Evolutionary conservation across 2,888 invertebrate genomes (phyloP), one percentile per base, ranked within the genome.

Genomic region (Merodon equestris): DNA sequence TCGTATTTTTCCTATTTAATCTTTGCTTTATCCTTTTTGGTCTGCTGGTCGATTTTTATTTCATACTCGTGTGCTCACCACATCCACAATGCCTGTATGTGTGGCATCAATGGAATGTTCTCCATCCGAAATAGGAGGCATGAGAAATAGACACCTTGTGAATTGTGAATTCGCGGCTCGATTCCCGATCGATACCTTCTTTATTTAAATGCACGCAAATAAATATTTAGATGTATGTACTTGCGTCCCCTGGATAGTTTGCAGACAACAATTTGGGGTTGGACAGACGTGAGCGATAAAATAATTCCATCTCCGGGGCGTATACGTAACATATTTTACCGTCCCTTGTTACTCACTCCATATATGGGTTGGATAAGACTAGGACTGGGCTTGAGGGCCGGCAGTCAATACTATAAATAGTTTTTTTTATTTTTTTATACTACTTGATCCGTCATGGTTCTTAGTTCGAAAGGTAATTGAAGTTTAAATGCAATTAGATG

Each of bases 21-120:
- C 72, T 53, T 73, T 77, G 77, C 72, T 44, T 58, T 72, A 72
- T 67, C 61, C 72, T 72, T 51, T 76, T 66, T 71, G 45, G 72
- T 61, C 60, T 72, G 60, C 56, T 72, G 54, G 60, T 72, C 40
- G 76, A 72, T 60, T 66, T 76, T 14, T 70, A 42, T 60, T 38
- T 57, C 15, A 54, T 51, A 50, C 50, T 60, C 10, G 36, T 47
- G 47, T 9, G 40, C 45, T 45, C 18, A 4, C 1, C 3, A 12
- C 18, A 15, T 34, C 2, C 27, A 27, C 10, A 19, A 38, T 54
- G 13, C 17, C 1, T 48, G 17, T 61, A 19, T 19, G 40, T 40
- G 40, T 40, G 18, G 56, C 47, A 60, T 68, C 53, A 68, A 53
- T 68, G 60, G 53, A 19, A 44, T 51, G 13, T 40, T 12, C 36